Evolutionary conservation across 1,140 invertebrate species (phyloP), one percentile per base, ranked within the genome.

Genomic region (Drosophila elegans): DNA sequence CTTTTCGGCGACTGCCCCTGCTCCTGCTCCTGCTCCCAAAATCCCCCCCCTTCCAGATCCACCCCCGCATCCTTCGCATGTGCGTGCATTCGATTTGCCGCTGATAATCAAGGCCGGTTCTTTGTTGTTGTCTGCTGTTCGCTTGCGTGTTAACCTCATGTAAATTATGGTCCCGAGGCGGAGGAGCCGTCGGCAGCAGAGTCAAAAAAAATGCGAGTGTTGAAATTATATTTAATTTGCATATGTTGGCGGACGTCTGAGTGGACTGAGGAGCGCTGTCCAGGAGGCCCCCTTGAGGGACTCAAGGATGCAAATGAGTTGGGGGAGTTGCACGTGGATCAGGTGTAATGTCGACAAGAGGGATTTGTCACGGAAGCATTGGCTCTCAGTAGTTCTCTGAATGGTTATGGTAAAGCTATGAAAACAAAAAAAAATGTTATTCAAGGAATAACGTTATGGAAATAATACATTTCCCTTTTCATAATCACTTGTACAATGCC

Each of bases 221-320:
- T 89, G 85, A 89, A 89, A 89, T 89, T 89, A 80, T 84, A 89
- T 89, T 84, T 80, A 84, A 89, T 84, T 89, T 89, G 84, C 84
- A 84, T 89, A 72, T 79, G 72, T 57, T 71, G 55, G 69, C 66
- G 71, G 77, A 71, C 64, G 54, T 60, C 41, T 46, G 16, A 21
- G 16, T 1, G 16, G 16, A 21, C 16, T 21, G 16, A 21, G 16
- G 0, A 25, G 74, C n/a, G 38, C 41, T 25, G 54, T 21, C 32
- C 55, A 57, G 32, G 27, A 54, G 38, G 49, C 51, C 49, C 32
- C 44, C n/a, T 21, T 21, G 16, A 12, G 67, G 21, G 64, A 48
- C 11, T 16, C 13, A 16, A n/a, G 29, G 48, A 67, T 83, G 71
- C 80, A 83, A 83, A 75, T 76, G 49, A 46, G 51, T 74, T 71